Evolutionary conservation across 2,113 vertebrate genomes (phyloP), one percentile per base, ranked within the genome.

Genomic region (Struthidea cinerea): DNA sequence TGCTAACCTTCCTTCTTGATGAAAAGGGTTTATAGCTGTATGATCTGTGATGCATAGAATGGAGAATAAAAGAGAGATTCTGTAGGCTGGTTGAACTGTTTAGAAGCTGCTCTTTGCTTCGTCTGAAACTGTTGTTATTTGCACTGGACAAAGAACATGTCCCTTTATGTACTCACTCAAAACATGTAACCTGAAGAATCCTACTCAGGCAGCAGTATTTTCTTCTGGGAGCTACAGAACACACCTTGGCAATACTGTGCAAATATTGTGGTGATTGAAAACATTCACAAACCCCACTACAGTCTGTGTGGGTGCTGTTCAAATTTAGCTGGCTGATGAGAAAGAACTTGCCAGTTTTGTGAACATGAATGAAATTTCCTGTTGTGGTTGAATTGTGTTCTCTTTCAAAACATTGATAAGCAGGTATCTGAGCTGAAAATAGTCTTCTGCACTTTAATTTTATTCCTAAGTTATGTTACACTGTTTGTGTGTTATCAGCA

Each of bases 161-260:
- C 89, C 83, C 67, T 93, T 93, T 93, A 63, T 63, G 76, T 92
- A 92, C 86, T 94, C 21, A 93, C 80, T 87, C 81, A 80, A 95
- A 98, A 87, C 30, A 46, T 63, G 77, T 87, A 94, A 94, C 93
- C 71, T 90, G 75, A 93, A 89, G 67, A 91, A 95, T 73, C 69
- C 50, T 85, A 94, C 89, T 85, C 73, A 94, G 91, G 85, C 39
- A 39, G 89, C 87, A 96, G 56, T 18, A 46, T 87, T 89, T 93
- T 92, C 92, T 92, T 68, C 80, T 90, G 87, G 83, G 77, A 96
- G 37, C 55, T 84, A 53, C 42, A 71, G 77, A 85, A 80, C 46
- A 39, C 63, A 52, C 37, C 85, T 92, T 78, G 70, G 70, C 88
- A 95, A 67, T 74, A 55, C 46, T 61, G 61, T 79, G 83, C 74